Conservation (phyloP, 1,140 invertebrate species). For the Oncopodura yosiiana region DNA sequence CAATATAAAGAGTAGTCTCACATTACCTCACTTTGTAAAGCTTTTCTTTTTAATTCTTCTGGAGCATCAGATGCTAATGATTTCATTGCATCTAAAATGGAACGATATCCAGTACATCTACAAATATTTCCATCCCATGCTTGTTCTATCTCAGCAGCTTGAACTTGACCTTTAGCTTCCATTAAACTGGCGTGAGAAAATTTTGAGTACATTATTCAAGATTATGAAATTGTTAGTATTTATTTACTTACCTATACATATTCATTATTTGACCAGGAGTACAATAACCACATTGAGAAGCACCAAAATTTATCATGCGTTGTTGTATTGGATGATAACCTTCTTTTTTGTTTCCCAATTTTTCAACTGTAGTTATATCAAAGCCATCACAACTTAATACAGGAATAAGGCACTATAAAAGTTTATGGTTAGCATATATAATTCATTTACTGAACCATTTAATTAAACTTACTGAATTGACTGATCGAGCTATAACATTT, state of each 20-base stretch:
- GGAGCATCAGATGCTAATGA: constrained; percentile 41
- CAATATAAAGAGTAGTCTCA: no score
- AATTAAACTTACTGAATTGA: constrained; percentile 38
- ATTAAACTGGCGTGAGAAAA: no score
- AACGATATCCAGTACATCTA: constrained; percentile 75
- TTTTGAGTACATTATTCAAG: no score
- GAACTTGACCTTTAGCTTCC: constrained; percentile 39
- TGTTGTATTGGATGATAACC: constrained; percentile 40
- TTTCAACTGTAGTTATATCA: constrained; percentile 46
- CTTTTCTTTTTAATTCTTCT: constrained; percentile 35
- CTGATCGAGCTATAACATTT: constrained; percentile 27
- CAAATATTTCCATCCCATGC: constrained; percentile 73
- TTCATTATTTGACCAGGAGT: constrained; percentile 45
- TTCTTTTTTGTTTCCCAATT: constrained; percentile 39
- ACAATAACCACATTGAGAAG: constrained; percentile 45
- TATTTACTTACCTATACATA: constrained; percentile 41
- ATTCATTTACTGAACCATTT: background rate
- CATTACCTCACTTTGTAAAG: no score
- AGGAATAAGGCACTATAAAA: constrained; percentile 44
- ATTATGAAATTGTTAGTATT: no score
- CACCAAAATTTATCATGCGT: constrained; percentile 39
- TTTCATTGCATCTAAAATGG: constrained; percentile 57
- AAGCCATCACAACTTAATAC: constrained; percentile 43
- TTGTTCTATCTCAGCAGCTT: constrained; percentile 60
- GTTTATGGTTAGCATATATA: background rate